Conservation (phyloP, 2,888 invertebrate species). For the Alentia gelatinosa region DNA sequence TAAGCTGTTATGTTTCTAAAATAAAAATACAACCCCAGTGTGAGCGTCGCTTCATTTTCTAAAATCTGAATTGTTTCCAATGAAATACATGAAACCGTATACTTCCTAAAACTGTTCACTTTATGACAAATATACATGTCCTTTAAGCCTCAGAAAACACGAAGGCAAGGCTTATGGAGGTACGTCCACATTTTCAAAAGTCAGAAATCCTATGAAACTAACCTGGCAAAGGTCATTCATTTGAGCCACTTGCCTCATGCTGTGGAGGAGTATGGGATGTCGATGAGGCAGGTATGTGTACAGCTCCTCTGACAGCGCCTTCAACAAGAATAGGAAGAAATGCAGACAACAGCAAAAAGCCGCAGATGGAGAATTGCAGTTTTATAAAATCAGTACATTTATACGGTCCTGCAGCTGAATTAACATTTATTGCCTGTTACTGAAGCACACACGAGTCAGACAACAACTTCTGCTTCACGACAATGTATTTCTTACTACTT, state of each 20-base stretch:
- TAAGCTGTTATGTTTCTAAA: too few species aligned
- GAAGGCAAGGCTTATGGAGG: background rate
- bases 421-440: background rate
- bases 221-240: background rate
- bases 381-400: background rate
- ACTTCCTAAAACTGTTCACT: background rate
- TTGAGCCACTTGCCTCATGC: background rate
- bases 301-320: constrained; percentile 27
- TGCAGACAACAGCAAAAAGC: background rate
- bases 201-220: background rate
- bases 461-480: background rate
- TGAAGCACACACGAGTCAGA: background rate
- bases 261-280: background rate
- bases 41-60: too few species aligned
- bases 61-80: background rate
- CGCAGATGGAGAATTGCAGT: background rate
- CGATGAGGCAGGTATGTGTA: background rate
- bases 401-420: background rate
- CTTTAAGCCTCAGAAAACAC: background rate
- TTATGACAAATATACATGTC: background rate
- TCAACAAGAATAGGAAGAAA: background rate
- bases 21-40: too few species aligned
- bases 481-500: background rate
- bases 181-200: background rate
- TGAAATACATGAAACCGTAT: background rate